Evolutionary conservation across 2,113 vertebrate species (phyloP), one percentile per base, ranked within the genome.

Genomic region (Tretioscincus oriximinensis): DNA sequence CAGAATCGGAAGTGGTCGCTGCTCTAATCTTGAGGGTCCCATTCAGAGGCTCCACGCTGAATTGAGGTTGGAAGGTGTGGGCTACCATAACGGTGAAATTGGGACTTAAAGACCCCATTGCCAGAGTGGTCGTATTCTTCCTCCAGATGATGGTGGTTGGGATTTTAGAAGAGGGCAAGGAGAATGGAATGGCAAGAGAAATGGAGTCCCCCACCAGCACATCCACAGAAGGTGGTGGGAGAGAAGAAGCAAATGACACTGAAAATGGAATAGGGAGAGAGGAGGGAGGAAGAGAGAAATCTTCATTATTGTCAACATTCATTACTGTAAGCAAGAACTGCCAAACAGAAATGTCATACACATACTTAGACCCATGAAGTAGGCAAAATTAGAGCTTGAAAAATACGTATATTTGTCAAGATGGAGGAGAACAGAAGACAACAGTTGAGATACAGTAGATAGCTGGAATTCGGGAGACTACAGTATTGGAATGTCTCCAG

Each of bases 21-120:
- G 73, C 83, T 10, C 75, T 12, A 6, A 93, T 86, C 5, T 89
- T 88, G 78, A 94, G 89, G 14, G 67, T 28, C 2, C 90, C 92
- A 9, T 2, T 0, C 1, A 22, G 4, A 64, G 83, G 86, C 65
- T 92, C 78, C 9, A 94, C 88, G 5, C 20, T 63, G 11, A 94
- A 80, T 58, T 86, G 90, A 29, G 26, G 67, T 28, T 10, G 18
- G n/a, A 86, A 68, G 5, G 41, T 41, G 0, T 85, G 81, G 54
- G 90, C 88, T 26, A 94, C 65, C 60, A 77, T 81, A 28, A 86
- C 54, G 1, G 88, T 76, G 24, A 87, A 80, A 12, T 81, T 83
- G 26, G 86, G 73, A 2, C 82, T 84, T 60, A 92, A 80, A 22
- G 4, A 26, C 3, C 90, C 91, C 0, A 85, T 76, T 10, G 88